Conservation (phyloP, 2,888 invertebrate genomes). For the Rhorus exstirpatorius region DNA sequence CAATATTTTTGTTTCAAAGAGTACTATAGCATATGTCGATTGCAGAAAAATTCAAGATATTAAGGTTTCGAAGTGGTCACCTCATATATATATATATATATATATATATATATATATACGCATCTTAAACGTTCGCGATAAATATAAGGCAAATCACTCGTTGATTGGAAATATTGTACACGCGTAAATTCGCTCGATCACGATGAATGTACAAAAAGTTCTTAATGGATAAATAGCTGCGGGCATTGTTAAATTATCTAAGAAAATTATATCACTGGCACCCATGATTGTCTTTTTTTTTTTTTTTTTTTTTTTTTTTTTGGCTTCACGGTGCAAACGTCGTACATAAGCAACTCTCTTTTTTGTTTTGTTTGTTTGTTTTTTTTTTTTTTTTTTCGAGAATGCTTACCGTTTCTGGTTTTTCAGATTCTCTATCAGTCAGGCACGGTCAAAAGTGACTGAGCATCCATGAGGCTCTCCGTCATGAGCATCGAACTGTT, state of each 20-base stretch:
- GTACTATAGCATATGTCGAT: too few species aligned
- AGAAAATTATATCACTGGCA: constrained; percentile 61
- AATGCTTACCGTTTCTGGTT: constrained; percentile 25
- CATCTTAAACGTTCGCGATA: constrained; percentile 51
- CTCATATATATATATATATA: too few species aligned
- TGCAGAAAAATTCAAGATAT: too few species aligned
- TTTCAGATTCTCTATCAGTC: constrained; percentile 86
- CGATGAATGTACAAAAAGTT: constrained; percentile 50
- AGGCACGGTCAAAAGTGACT: constrained; percentile 90
- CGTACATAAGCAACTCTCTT: neutral
- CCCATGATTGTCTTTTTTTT: constrained; percentile 6
- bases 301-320: neutral
- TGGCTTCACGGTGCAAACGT: constrained; percentile 14
- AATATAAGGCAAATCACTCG: constrained; percentile 61
- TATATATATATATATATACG: too few species aligned
- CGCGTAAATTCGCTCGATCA: constrained; percentile 48
- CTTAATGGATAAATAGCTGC: constrained; percentile 63
- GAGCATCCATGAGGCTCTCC: constrained; percentile 90
- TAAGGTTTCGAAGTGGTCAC: too few species aligned
- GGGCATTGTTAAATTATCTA: constrained; percentile 47
- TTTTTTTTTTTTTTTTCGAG: constrained; percentile 14
- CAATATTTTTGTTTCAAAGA: too few species aligned
- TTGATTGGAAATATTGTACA: constrained; percentile 36
- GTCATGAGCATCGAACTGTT: constrained; percentile 89
- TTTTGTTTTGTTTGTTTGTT: too few species aligned